Percentiles rank a stretch among this genome's conserved stretches.
These are phyloP conservation scores for Rotaria magnacalcarata DNA, from an alignment of 2,888 invertebrate species.

Conservation along the genomic window DNA sequence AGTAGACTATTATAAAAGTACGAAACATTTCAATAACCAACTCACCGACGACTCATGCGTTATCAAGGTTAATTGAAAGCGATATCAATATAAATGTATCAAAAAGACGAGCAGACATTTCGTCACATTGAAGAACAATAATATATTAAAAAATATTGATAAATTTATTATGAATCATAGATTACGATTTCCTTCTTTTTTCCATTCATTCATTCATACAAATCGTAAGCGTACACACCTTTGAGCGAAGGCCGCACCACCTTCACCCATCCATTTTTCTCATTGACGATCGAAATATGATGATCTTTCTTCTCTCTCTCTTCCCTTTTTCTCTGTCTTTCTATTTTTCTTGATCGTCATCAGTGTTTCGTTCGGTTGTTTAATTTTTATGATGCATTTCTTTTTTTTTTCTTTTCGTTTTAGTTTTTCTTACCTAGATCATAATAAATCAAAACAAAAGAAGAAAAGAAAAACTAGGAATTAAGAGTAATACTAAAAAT, in stretches of 20 bases:
- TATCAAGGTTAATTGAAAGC: not conserved
- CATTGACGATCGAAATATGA: conserved; percentile 29
- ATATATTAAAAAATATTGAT: not conserved
- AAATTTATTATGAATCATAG: not conserved
- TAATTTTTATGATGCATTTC: conserved; percentile 3
- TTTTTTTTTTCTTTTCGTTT: not conserved
- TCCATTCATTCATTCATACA: conserved; percentile 11
- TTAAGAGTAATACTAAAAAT: not conserved
- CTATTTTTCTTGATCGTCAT: not conserved
- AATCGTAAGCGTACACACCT: not conserved
- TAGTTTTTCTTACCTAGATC: not conserved
- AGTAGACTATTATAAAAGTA: too few species aligned
- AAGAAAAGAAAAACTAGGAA: not conserved
- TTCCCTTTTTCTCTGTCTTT: not conserved
- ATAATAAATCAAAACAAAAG: not conserved
- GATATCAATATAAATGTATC: not conserved
- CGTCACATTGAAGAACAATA: not conserved
- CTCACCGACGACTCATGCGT: not conserved
- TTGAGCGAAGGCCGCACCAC: conserved; percentile 26
- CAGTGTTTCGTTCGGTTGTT: not conserved
- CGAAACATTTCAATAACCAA: not conserved
- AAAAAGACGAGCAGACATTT: not conserved
- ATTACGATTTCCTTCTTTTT: not conserved
- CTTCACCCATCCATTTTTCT: conserved; percentile 1
- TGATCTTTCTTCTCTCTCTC: not conserved